Conservation (phyloP, 2,797 vertebrate species). For the Channa striata region DNA sequence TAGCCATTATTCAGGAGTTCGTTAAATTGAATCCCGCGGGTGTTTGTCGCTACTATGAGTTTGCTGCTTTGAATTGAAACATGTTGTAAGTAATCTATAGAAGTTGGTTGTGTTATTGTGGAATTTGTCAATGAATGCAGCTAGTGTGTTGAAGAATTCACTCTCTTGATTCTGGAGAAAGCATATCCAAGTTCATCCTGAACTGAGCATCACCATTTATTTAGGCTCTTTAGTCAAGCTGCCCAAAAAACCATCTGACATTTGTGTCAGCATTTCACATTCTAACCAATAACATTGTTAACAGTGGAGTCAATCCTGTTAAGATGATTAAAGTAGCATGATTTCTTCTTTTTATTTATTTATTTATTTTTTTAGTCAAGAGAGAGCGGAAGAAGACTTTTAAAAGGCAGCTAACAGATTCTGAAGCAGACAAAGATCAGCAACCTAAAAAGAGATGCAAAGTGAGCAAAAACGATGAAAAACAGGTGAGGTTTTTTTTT, state of each 20-base stretch:
- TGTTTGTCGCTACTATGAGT: slow-evolving; percentile 2
- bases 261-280: no score
- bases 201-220: background rate
- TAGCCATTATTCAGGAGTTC: background rate
- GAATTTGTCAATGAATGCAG: slow-evolving; percentile 6
- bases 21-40: background rate
- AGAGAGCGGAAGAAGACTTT: slow-evolving; percentile 42
- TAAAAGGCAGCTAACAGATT: slow-evolving; percentile 81
- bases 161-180: background rate
- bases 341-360: no score
- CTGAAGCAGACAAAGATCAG: slow-evolving; percentile 67
- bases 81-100: slow-evolving; percentile 10
- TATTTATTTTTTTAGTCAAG: slow-evolving; percentile 61
- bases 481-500: slow-evolving; percentile 66
- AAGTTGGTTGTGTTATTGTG: slow-evolving; percentile 1
- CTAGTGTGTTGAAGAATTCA: background rate
- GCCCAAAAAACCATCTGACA: no score
- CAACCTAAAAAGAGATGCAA: slow-evolving; percentile 76
- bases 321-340: background rate
- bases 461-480: slow-evolving; percentile 59
- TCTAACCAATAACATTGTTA: no score
- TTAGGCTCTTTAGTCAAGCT: background rate
- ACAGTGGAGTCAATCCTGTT: background rate
- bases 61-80: slow-evolving; percentile 6
- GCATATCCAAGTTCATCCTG: background rate